Conservation (phyloP, 2,113 vertebrate genomes). For the Tonatia bakeri region DNA sequence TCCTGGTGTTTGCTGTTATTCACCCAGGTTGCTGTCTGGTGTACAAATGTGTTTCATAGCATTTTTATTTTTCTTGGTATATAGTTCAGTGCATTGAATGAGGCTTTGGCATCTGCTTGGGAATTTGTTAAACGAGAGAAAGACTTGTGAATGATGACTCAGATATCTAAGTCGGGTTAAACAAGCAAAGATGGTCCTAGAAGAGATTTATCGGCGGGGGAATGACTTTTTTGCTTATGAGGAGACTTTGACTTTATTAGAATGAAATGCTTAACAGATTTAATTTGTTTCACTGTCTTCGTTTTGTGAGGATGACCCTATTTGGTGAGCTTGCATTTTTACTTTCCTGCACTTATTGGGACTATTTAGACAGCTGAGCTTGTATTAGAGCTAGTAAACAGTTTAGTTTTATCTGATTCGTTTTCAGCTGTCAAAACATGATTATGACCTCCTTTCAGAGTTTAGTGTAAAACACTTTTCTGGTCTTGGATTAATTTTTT, state of each 20-base stretch:
- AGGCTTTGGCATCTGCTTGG: neutral
- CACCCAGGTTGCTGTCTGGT: neutral
- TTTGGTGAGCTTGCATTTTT: conserved; percentile 16
- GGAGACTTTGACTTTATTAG: neutral
- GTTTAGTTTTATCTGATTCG: conserved; percentile 36
- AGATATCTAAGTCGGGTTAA: neutral
- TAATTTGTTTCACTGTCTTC: conserved; percentile 3
- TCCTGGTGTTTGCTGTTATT: neutral
- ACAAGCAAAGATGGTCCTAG: neutral
- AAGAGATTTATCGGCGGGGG: neutral
- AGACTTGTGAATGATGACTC: neutral
- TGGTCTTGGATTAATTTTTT: conserved; percentile 32
- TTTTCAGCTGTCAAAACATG: conserved; percentile 55
- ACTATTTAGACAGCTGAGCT: conserved; percentile 40
- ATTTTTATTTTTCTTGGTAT: neutral
- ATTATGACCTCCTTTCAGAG: conserved; percentile 44
- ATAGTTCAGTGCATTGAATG: neutral
- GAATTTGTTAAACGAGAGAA: neutral
- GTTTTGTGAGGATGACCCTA: neutral
- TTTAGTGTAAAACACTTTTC: conserved; percentile 33
- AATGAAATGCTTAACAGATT: neutral
- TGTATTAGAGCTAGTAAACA: neutral
- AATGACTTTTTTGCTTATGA: neutral
- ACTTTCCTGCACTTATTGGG: neutral
- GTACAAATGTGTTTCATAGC: neutral